Evolutionary conservation across 2,888 invertebrate species (phyloP).

Genomic region (Pandemis cinnamomeana): DNA sequence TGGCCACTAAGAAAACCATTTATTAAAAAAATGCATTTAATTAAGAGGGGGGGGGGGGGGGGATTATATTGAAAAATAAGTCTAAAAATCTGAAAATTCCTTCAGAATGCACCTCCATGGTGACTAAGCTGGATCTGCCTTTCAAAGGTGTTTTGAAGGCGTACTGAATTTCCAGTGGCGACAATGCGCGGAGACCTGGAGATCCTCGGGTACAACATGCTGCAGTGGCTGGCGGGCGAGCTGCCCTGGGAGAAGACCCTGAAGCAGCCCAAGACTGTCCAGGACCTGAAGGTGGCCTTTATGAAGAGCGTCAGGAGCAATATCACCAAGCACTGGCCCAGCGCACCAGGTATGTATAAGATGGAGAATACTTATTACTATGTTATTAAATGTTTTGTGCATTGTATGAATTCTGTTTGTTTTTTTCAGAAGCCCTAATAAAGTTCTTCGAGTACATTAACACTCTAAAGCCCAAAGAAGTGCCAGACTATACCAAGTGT

Average conservation of each 20-base stretch:
- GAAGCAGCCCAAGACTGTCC: constrained; percentile 85
- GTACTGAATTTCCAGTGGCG: constrained; percentile 77
- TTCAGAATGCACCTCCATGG: no score
- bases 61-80: no score
- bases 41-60: no score
- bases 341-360: constrained; percentile 67
- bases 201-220: constrained; percentile 96
- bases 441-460: constrained; percentile 88
- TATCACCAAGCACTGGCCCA: constrained; percentile 67
- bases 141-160: no score
- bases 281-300: constrained; percentile 87
- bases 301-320: constrained; percentile 83
- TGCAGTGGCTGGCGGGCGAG: constrained; percentile 94
- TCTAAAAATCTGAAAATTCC: no score
- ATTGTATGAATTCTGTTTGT: constrained; percentile 46
- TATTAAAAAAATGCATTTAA: no score
- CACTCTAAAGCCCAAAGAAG: constrained; percentile 87
- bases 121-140: no score
- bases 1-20: no score
- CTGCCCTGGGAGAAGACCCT: constrained; percentile 94
- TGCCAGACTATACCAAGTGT: constrained; percentile 90
- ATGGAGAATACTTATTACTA: no score
- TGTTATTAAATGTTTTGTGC: no score
- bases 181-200: constrained; percentile 97
- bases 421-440: constrained; percentile 84